These are phyloP conservation scores for Trigoniulus corallinus DNA, from an alignment of 1,140 invertebrate genomes.

Conservation along the genomic window DNA sequence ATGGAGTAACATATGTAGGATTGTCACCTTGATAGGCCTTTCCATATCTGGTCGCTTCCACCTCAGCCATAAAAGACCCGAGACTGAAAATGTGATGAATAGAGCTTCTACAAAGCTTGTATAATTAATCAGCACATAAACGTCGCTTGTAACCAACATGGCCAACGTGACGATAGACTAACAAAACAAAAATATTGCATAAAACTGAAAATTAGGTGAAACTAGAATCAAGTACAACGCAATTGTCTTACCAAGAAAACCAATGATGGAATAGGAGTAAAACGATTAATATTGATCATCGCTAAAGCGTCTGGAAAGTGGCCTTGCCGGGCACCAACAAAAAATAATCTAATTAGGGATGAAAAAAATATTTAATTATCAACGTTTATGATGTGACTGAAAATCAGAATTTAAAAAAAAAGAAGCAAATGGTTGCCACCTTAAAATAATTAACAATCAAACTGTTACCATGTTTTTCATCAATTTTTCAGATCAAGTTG, in stretches of 20 bases:
- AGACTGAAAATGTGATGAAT: constrained; percentile 76
- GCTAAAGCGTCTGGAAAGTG: constrained; percentile 70
- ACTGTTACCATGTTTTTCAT: too few relatives aligned
- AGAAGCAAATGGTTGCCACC: background rate
- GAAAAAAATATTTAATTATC: constrained; percentile 24
- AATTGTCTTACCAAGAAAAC: constrained; percentile 51
- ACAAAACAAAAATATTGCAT: constrained; percentile 10
- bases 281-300: constrained; percentile 61
- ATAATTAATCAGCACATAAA: constrained; percentile 83
- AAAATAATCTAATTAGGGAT: constrained; percentile 65
- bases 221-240: background rate
- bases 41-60: constrained; percentile 59
- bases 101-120: constrained; percentile 80
- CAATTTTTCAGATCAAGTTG: too few relatives aligned
- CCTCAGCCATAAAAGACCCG: constrained; percentile 68
- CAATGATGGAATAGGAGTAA: constrained; percentile 68
- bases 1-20: background rate
- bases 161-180: constrained; percentile 35
- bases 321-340: constrained; percentile 75
- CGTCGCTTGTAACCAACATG: constrained; percentile 43
- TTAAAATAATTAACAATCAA: background rate
- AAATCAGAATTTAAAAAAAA: background rate
- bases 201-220: constrained; percentile 1
- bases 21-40: constrained; percentile 78
- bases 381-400: constrained; percentile 3